Evolutionary conservation across 2,888 invertebrate species (phyloP).

Genomic region (Drosophila leonis): DNA sequence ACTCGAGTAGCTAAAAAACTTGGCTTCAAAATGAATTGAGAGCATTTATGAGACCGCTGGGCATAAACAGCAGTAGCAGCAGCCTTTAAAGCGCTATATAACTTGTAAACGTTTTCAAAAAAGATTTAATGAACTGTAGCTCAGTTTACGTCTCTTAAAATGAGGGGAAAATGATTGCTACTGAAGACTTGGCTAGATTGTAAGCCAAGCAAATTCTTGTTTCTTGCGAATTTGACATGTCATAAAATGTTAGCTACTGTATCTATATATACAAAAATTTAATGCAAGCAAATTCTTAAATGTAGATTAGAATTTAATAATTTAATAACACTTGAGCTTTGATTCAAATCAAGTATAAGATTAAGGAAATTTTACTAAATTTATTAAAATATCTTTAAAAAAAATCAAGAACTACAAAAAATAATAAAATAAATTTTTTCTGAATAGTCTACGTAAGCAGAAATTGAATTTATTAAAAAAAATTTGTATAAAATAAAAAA

Average conservation of each 20-base stretch:
- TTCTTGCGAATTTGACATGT: background rate
- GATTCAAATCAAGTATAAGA: no score
- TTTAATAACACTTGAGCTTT: background rate
- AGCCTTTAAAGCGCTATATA: background rate
- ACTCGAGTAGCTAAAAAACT: slow-evolving; percentile 20
- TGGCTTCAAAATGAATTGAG: slow-evolving; percentile 22
- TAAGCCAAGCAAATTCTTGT: background rate
- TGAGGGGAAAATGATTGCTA: background rate
- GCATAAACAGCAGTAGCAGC: slow-evolving; percentile 11
- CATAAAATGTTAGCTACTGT: background rate
- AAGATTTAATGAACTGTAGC: slow-evolving; percentile 12
- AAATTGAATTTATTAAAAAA: no score
- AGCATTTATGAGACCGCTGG: slow-evolving; percentile 22
- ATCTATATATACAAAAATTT: background rate
- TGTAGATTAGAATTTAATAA: background rate
- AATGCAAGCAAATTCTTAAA: background rate
- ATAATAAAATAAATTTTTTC: no score
- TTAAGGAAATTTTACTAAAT: no score
- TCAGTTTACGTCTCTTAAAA: background rate
- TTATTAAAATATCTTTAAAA: no score
- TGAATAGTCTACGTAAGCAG: no score
- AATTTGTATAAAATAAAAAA: background rate
- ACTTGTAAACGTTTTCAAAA: background rate
- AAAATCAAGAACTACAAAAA: no score
- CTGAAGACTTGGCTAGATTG: background rate